These are phyloP conservation scores for Lytechinus variegatus DNA, from an alignment of 35 echinoderm and acorn worm genomes.

Conservation along the genomic window DNA sequence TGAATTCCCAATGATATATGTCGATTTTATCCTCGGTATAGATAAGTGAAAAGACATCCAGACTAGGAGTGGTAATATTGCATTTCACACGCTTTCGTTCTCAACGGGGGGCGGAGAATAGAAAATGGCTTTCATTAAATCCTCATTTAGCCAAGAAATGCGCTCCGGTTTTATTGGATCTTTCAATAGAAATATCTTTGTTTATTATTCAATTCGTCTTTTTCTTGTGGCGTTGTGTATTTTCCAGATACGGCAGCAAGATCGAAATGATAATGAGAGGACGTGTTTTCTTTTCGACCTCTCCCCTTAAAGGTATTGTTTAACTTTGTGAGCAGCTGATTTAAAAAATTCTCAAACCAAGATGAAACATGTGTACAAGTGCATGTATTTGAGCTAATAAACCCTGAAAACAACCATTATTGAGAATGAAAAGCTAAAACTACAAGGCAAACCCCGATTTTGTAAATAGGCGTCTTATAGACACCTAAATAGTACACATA, in stretches of 20 bases:
- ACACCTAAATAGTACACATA: no score
- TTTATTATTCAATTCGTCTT: neutral
- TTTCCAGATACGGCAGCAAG: neutral
- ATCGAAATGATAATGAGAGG: no score
- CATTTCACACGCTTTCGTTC: neutral
- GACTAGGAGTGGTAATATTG: neutral
- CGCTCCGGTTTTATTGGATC: neutral
- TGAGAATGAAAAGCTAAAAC: no score
- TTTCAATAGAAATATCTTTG: neutral
- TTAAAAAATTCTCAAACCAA: no score
- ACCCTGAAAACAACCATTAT: no score
- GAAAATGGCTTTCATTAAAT: neutral
- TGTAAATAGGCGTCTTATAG: no score
- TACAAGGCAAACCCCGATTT: no score
- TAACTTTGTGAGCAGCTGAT: no score
- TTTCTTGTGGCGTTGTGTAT: neutral
- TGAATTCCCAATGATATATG: neutral
- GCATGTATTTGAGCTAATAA: no score
- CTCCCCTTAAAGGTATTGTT: no score
- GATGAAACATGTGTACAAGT: no score
- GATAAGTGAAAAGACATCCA: neutral
- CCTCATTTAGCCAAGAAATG: neutral
- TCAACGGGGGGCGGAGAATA: neutral
- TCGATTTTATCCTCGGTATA: neutral
- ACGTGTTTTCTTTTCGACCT: no score